phyloP scores from a whole-genome alignment of 1,140 invertebrate species.

The Mamestra configurata region DNA sequence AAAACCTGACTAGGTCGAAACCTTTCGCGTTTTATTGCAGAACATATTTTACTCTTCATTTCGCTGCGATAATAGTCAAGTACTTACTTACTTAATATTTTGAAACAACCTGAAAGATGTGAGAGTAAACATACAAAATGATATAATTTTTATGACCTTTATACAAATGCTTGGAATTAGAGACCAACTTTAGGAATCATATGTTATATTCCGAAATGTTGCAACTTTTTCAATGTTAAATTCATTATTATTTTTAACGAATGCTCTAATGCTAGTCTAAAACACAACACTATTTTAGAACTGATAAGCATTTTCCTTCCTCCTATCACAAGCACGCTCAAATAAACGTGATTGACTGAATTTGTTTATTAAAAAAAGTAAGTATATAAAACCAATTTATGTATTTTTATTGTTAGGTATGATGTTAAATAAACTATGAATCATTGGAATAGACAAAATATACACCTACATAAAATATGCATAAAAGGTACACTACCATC shows the following conservation, averaged over 20 bases:
- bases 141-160: background rate
- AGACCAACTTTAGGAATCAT: background rate
- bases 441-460: background rate
- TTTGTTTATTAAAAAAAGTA: too few relatives aligned
- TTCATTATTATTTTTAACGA: background rate
- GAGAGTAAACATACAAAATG: background rate
- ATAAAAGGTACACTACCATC: background rate
- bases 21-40: constrained; percentile 39
- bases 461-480: background rate
- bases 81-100: constrained; percentile 6
- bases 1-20: constrained; percentile 15
- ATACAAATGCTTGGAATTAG: too few relatives aligned
- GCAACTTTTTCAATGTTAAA: background rate
- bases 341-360: too few relatives aligned
- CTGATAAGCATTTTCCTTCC: too few relatives aligned
- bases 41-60: constrained; percentile 16
- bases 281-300: background rate
- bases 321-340: too few relatives aligned
- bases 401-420: too few relatives aligned
- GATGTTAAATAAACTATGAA: too few relatives aligned
- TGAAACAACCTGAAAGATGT: background rate
- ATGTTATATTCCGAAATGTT: background rate
- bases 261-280: background rate
- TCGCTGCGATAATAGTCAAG: background rate
- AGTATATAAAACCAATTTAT: too few relatives aligned